Percentiles rank a stretch among this genome's conserved stretches.
Evolutionary conservation across 2,797 vertebrate species (phyloP).

Genomic region (Eleutherodactylus coqui): DNA sequence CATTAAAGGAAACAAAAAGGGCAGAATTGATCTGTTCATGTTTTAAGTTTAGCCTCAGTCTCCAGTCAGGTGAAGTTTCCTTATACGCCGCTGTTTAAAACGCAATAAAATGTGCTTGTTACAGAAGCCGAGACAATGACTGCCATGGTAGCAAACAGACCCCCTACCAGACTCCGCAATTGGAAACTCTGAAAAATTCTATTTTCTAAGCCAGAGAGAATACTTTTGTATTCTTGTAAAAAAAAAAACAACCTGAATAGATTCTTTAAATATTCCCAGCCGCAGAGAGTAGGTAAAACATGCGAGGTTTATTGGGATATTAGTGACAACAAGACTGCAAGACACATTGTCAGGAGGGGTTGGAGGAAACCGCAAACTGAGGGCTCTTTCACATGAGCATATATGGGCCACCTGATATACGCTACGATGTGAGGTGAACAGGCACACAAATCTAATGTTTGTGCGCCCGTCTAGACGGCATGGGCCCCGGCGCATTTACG

Average conservation of each 20-base stretch:
- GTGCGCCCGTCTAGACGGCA: too few species aligned
- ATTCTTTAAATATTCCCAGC: background rate
- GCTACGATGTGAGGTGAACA: too few species aligned
- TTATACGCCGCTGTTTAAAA: background rate
- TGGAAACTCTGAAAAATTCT: background rate
- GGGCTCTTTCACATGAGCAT: too few species aligned
- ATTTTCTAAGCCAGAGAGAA: background rate
- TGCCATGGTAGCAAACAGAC: background rate
- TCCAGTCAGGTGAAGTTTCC: background rate
- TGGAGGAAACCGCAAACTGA: too few species aligned
- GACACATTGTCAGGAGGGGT: too few species aligned
- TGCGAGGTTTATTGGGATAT: too few species aligned
- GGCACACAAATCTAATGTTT: too few species aligned
- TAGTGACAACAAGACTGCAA: too few species aligned
- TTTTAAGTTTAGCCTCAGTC: background rate
- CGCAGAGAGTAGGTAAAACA: too few species aligned
- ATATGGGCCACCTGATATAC: too few species aligned
- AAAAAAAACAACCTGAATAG: background rate
- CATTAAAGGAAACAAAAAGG: conserved; percentile 24
- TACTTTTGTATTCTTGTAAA: background rate
- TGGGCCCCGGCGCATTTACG: too few species aligned
- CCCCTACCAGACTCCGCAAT: background rate
- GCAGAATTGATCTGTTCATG: conserved; percentile 19
- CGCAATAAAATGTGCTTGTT: background rate
- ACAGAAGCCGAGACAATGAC: background rate